Conservation (phyloP, 2,888 invertebrate species). For the Andrena praecox region DNA sequence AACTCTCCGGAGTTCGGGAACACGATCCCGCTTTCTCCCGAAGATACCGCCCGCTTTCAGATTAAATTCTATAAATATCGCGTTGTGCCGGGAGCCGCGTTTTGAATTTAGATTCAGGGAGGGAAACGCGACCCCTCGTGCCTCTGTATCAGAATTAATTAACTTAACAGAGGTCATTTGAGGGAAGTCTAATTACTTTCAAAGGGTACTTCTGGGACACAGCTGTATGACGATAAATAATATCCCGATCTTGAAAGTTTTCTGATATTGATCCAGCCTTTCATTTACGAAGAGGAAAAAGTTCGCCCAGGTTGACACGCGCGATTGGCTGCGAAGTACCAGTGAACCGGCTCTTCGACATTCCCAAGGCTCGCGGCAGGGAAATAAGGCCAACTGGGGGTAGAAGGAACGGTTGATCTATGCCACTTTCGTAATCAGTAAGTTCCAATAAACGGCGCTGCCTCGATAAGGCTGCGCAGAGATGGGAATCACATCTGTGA, state of each 20-base stretch:
- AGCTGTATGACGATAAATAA: background rate
- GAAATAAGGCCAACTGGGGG: conserved; percentile 42
- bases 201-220: conserved; percentile 2
- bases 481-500: conserved; percentile 52
- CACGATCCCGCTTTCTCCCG: conserved; percentile 37
- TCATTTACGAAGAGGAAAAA: background rate
- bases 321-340: conserved; percentile 25
- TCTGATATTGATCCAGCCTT: background rate
- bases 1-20: conserved; percentile 48
- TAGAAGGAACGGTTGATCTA: conserved; percentile 41
- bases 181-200: conserved; percentile 13
- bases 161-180: background rate
- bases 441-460: conserved; percentile 54
- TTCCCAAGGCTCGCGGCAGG: background rate
- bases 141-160: background rate
- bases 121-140: background rate
- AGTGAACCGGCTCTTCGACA: conserved; percentile 9
- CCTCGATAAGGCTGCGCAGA: conserved; percentile 35
- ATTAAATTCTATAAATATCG: conserved; percentile 60
- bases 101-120: conserved; percentile 32
- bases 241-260: background rate
- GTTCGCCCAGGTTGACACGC: background rate
- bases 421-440: conserved; percentile 53
- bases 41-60: conserved; percentile 45
- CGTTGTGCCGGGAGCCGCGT: conserved; percentile 16